Evolutionary conservation across 2,797 vertebrate genomes (phyloP), one percentile per base, ranked within the genome.

Genomic region (Catharus ustulatus): DNA sequence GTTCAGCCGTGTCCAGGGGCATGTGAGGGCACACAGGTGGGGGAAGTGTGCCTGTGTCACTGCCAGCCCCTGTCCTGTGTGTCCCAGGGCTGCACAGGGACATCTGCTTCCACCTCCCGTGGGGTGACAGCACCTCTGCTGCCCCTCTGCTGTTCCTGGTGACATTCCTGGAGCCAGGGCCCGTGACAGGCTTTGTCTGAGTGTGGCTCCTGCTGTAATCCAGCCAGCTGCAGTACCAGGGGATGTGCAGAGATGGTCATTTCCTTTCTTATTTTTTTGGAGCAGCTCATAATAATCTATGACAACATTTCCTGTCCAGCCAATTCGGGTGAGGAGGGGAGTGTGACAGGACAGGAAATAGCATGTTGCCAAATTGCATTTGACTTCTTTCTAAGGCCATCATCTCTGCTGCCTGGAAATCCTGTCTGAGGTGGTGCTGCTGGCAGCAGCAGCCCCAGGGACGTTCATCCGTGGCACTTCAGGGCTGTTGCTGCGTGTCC

Each of bases 241-340:
- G 90, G 23, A 81, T 84, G 45, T 42, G 57, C 74, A 32, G 62
- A 43, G 46, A 55, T 93, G 69, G 45, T 71, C 2, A 64, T 93
- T 93, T 94, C 90, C 88, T 86, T 82, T 94, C 82, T 73, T 91
- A 76, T 61, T 93, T 84, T 84, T 63, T 66, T 87, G 27, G 27
- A n/a, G 15, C 87, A 72, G 3, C 71, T 95, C 82, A 61, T 90
- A 76, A 63, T 58, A 59, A 74, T 76, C 38, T 63, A 1, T 76
- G 69, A 68, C 59, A 86, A 32, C 84, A 61, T 87, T 98, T 97
- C 97, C 97, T 96, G 89, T 80, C 66, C 89, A 72, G 51, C 71
- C 69, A n/a, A 10, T 36, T 67, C 4, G 2, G 87, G 36, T 26
- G 74, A 84, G 61, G 72, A 74, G 76, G 38, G 69, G 59, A 93